Evolutionary conservation across 2,797 vertebrate genomes (phyloP).

Genomic region (Sebastes paucispinis): DNA sequence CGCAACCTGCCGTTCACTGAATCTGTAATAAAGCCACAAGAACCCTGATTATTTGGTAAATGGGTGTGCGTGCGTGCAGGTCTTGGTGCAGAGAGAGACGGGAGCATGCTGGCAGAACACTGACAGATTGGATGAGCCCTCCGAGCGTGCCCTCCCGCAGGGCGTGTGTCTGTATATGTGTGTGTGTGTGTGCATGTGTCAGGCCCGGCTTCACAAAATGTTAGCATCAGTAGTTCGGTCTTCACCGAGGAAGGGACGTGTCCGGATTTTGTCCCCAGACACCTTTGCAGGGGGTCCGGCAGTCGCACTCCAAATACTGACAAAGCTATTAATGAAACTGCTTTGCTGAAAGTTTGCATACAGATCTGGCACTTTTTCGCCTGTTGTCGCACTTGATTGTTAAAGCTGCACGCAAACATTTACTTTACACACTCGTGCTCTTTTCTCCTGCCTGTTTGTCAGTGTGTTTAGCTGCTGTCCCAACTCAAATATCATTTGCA

Average conservation of each 20-base stretch:
- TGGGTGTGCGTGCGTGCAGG: slow-evolving; percentile 27
- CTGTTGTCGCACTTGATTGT: neutral
- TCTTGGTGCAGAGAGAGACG: slow-evolving; percentile 22
- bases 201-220: slow-evolving; percentile 57
- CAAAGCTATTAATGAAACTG: slow-evolving; percentile 24
- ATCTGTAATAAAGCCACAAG: neutral
- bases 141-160: slow-evolving; percentile 36
- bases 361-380: neutral
- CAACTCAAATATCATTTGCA: slow-evolving; percentile 41
- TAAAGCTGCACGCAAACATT: slow-evolving; percentile 28
- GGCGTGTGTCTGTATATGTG: slow-evolving; percentile 2
- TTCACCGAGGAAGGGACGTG: slow-evolving; percentile 39
- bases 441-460: slow-evolving; percentile 26
- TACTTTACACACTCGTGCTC: neutral
- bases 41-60: slow-evolving; percentile 26
- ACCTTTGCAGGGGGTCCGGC: slow-evolving; percentile 14
- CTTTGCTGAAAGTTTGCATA: slow-evolving; percentile 13
- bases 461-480: neutral
- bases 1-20: neutral
- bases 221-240: slow-evolving; percentile 62
- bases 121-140: slow-evolving; percentile 61
- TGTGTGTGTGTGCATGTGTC: slow-evolving; percentile 6
- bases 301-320: slow-evolving; percentile 16
- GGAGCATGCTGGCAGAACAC: slow-evolving; percentile 41
- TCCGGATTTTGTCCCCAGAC: slow-evolving; percentile 34